phyloP scores from a whole-genome alignment of 2,113 vertebrate genomes.

The Gobiocypris rarus region DNA sequence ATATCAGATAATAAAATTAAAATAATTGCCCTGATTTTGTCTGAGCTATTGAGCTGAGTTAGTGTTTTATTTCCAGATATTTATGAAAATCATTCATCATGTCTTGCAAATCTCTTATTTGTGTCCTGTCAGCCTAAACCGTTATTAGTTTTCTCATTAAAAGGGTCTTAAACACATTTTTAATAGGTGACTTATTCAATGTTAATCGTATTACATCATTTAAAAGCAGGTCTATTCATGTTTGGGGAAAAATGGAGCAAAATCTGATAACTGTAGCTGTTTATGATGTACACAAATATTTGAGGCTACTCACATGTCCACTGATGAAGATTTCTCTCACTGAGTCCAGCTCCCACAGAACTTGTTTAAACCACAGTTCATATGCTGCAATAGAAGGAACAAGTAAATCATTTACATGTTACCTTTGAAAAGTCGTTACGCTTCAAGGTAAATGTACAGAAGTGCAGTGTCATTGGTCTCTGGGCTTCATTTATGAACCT shows the following conservation, averaged over 20 bases:
- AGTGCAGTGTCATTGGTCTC: neutral
- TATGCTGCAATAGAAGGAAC: conserved; percentile 78
- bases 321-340: conserved; percentile 91
- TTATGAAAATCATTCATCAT: conserved; percentile 25
- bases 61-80: neutral
- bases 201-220: neutral
- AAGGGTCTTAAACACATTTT: neutral
- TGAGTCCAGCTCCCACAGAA: conserved; percentile 95
- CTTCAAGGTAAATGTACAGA: neutral
- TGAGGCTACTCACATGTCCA: conserved; percentile 91
- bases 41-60: neutral
- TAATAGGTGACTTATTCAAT: conserved; percentile 1
- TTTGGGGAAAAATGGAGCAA: neutral
- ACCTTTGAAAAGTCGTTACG: neutral
- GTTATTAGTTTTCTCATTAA: neutral
- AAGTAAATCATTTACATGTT: neutral
- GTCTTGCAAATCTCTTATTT: neutral
- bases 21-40: neutral
- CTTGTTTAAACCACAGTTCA: conserved; percentile 98
- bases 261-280: neutral
- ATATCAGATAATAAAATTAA: neutral
- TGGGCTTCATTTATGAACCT: neutral
- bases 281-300: too few species aligned
- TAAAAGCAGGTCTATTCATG: neutral
- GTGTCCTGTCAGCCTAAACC: neutral